Conservation (phyloP, 2,113 vertebrate species). For the Takifugu flavidus region DNA sequence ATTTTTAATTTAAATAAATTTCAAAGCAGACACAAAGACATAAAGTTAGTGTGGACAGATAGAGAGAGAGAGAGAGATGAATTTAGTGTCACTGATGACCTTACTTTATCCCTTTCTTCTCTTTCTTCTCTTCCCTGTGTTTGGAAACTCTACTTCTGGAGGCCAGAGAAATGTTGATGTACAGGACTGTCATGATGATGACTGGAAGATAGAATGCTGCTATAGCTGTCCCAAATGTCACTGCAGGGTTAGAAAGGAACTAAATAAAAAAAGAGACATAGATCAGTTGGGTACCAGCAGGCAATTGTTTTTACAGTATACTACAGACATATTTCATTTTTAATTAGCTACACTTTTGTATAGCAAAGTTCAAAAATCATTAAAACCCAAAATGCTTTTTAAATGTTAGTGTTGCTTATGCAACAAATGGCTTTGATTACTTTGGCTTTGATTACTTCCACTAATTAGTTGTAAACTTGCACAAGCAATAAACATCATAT, state of each 20-base stretch:
- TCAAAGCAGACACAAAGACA: not conserved
- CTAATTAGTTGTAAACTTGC: no score
- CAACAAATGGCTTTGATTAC: no score
- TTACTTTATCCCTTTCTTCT: constrained; percentile 85
- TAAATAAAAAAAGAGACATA: constrained; percentile 52
- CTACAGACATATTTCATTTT: not conserved
- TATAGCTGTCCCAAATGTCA: constrained; percentile 95
- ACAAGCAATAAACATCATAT: no score
- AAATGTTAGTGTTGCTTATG: no score
- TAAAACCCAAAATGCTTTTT: no score
- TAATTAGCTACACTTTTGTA: not conserved
- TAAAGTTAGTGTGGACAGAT: not conserved
- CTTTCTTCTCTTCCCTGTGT: constrained; percentile 87
- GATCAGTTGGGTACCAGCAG: not conserved
- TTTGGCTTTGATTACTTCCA: no score
- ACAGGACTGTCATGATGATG: constrained; percentile 97
- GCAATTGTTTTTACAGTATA: not conserved
- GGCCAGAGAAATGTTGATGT: constrained; percentile 95
- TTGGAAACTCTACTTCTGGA: constrained; percentile 93
- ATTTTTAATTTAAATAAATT: no score
- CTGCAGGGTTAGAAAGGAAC: constrained; percentile 94
- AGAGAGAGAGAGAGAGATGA: not conserved
- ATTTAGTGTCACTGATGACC: not conserved
- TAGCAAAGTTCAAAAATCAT: no score
- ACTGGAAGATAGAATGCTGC: constrained; percentile 98